Evolutionary conservation across 2,113 vertebrate species (phyloP).

Genomic region (Trichechus manatus): DNA sequence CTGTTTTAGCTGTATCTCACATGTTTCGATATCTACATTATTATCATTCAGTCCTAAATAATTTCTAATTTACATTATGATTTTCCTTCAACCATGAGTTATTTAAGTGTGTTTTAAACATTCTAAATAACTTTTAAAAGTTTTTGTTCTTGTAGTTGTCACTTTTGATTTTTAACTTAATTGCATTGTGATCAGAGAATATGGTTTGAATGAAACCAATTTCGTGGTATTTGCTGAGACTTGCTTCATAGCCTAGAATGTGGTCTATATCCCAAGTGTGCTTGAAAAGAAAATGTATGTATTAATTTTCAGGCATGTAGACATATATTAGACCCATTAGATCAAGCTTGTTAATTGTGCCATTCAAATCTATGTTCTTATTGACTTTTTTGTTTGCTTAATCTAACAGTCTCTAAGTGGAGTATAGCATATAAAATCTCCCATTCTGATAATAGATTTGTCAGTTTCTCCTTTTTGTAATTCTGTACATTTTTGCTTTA

Average conservation of each 20-base stretch:
- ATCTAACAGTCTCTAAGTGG: not conserved
- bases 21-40: not conserved
- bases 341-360: not conserved
- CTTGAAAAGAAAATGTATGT: not conserved
- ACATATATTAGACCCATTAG: not conserved
- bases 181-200: not conserved
- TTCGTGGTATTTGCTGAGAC: not conserved
- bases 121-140: not conserved
- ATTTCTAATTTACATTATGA: conserved; percentile 6
- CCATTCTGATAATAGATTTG: too few relatives aligned
- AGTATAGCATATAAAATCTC: too few relatives aligned
- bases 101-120: not conserved
- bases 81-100: not conserved
- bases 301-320: not conserved
- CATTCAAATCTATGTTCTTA: not conserved
- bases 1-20: too few relatives aligned
- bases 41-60: not conserved
- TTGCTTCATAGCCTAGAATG: too few relatives aligned
- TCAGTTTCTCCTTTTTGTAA: too few relatives aligned
- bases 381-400: not conserved
- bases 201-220: conserved; percentile 1
- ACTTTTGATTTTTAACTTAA: conserved; percentile 26
- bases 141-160: not conserved
- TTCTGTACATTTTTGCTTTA: too few relatives aligned
- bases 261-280: not conserved